Evolutionary conservation across 2,797 vertebrate genomes (phyloP).

Genomic region (Cetoscarus ocellatus): DNA sequence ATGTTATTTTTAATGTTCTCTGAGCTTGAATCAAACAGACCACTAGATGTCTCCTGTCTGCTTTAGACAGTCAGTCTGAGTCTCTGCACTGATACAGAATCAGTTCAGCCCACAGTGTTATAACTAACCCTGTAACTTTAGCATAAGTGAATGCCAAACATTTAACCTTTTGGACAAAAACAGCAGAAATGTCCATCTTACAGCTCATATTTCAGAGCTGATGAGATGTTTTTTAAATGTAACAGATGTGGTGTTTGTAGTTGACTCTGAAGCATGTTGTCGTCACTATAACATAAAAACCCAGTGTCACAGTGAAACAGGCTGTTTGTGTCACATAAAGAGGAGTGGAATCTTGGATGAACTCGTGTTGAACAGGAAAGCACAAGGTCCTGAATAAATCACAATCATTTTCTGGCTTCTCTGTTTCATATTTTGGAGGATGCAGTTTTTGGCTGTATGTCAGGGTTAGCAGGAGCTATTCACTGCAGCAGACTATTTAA

Average conservation of each 20-base stretch:
- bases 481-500: conserved; percentile 34
- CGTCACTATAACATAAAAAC: not conserved
- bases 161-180: conserved; percentile 7
- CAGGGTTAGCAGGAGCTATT: conserved; percentile 13
- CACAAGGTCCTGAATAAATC: not conserved
- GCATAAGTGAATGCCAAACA: conserved; percentile 11
- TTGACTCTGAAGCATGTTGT: conserved; percentile 23
- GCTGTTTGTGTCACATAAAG: not conserved
- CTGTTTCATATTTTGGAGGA: not conserved
- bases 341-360: not conserved
- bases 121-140: not conserved
- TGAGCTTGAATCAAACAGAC: conserved; percentile 37
- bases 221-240: not conserved
- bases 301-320: conserved; percentile 6
- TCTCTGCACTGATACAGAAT: conserved; percentile 16
- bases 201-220: conserved; percentile 15
- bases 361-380: not conserved
- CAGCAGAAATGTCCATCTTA: conserved; percentile 15
- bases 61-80: conserved; percentile 18
- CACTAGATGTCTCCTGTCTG: conserved; percentile 80
- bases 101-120: not conserved
- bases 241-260: not conserved
- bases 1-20: not conserved
- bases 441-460: conserved; percentile 31
- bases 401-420: no score